Evolutionary conservation across 1,140 invertebrate species (phyloP), one percentile per base, ranked within the genome.

Genomic region (Bombus confusus): DNA sequence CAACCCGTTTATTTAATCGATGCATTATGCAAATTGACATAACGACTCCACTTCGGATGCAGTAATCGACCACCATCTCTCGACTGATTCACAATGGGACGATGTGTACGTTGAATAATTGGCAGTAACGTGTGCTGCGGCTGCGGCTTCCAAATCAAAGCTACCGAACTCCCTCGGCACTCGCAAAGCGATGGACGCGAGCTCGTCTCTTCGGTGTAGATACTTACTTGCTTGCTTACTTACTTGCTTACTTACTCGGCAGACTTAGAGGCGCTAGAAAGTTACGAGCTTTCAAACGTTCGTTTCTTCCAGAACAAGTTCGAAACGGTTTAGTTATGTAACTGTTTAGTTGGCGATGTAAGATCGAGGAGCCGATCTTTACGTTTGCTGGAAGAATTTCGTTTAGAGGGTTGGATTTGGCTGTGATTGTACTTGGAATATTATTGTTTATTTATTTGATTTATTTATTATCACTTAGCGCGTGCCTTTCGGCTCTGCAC

Each of bases 21-120:
- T 91, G 87, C 85, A 93, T 93, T 93, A 93, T 93, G 91, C 83
- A 92, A 92, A 93, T 93, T 91, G 91, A 88, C 88, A 90, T 92
- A 88, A 91, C 91, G 88, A 89, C 87, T 89, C 85, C 86, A 88
- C 87, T 90, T 90, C 89, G 89, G 86, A 89, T 87, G 86, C 88
- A 88, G 90, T 92, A 91, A 92, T 92, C 87, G 91, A 92, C 91
- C 91, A 83, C 85, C 84, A 74, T 92, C 89, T 90, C 87, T 87
- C 89, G 85, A 91, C 87, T 83, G 89, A 87, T 88, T 91, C 89
- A 85, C 89, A 86, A 86, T 87, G 82, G 88, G 69, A 85, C 79
- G 85, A 90, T 86, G 83, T 90, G 82, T 90, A 90, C 86, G 79
- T 74, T 85, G 89, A 90, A 90, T 90, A 90, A 90, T 90, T 90